A percentile compares a stretch with the other conserved stretches of the same genome.
phyloP scores from a whole-genome alignment of 2,797 vertebrate species.

The Toxotes lorentzi region DNA sequence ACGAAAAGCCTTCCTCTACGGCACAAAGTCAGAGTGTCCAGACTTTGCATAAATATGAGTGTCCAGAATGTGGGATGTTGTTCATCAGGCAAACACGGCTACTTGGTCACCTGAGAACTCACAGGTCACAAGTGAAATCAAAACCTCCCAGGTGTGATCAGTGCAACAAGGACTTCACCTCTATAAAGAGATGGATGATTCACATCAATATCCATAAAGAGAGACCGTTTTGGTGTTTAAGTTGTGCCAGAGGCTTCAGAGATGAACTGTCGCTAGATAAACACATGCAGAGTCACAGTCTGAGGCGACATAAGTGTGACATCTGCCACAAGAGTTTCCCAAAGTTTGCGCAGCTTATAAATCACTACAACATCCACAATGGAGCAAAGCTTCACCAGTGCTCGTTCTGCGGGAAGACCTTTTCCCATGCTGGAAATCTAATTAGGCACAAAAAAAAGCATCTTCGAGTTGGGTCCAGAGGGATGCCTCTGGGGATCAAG shows the following conservation, averaged over 20 bases:
- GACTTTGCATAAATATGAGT: constrained; percentile 49
- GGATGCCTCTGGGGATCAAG: constrained; percentile 6
- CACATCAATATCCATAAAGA: constrained; percentile 70
- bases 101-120: constrained; percentile 62
- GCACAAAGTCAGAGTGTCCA: not conserved
- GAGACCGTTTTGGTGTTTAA: constrained; percentile 75
- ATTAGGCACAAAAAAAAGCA: constrained; percentile 53
- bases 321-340: constrained; percentile 66
- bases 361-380: constrained; percentile 53
- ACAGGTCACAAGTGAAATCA: constrained; percentile 18
- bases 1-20: not conserved
- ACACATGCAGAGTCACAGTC: constrained; percentile 72
- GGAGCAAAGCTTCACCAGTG: constrained; percentile 57
- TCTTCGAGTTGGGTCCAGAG: not conserved
- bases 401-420: constrained; percentile 60
- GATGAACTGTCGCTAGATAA: constrained; percentile 48
- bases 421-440: constrained; percentile 48
- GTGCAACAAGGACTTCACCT: constrained; percentile 72
- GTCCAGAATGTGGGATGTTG: constrained; percentile 70
- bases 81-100: constrained; percentile 65
- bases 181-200: constrained; percentile 35
- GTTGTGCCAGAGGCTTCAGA: constrained; percentile 72
- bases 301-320: constrained; percentile 48
- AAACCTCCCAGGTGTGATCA: constrained; percentile 58
- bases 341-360: constrained; percentile 13